Conservation (phyloP, 2,113 vertebrate species). For the Melanerpes aurifrons region DNA sequence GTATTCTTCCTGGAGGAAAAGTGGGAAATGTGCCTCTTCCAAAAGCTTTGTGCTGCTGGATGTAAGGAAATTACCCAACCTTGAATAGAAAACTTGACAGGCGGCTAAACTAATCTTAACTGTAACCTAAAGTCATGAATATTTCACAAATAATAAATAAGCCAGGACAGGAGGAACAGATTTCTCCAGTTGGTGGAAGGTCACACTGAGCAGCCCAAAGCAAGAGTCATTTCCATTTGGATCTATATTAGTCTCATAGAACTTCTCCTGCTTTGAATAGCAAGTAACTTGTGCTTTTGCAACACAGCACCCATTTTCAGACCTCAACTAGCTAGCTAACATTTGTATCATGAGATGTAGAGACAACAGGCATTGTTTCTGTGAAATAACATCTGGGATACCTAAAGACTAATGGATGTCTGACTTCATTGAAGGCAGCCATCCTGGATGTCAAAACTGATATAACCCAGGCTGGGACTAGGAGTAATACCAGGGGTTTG, state of each 20-base stretch:
- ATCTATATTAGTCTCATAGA: slow-evolving; percentile 53
- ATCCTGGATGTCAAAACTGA: neutral
- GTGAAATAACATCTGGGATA: neutral
- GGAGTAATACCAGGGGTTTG: neutral
- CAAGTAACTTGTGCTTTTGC: neutral
- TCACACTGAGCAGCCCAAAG: slow-evolving; percentile 43
- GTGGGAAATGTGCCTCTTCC: neutral
- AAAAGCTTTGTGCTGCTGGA: neutral
- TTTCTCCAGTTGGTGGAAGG: slow-evolving; percentile 61
- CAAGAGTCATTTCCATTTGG: slow-evolving; percentile 57
- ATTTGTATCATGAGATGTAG: neutral
- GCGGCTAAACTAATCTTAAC: slow-evolving; percentile 7
- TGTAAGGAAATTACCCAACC: neutral
- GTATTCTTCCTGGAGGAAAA: neutral
- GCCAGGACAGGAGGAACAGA: slow-evolving; percentile 40
- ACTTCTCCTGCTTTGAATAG: slow-evolving; percentile 46
- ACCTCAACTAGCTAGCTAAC: neutral
- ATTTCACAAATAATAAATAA: slow-evolving; percentile 62
- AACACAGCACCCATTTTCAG: neutral
- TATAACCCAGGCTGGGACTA: neutral
- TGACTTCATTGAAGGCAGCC: neutral
- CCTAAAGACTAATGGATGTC: neutral
- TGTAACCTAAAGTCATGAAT: slow-evolving; percentile 50
- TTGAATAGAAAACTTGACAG: slow-evolving; percentile 17
- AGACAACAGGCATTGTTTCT: neutral